Conservation (phyloP, 2,113 vertebrate species). For the Coryphaenoides rupestris region DNA sequence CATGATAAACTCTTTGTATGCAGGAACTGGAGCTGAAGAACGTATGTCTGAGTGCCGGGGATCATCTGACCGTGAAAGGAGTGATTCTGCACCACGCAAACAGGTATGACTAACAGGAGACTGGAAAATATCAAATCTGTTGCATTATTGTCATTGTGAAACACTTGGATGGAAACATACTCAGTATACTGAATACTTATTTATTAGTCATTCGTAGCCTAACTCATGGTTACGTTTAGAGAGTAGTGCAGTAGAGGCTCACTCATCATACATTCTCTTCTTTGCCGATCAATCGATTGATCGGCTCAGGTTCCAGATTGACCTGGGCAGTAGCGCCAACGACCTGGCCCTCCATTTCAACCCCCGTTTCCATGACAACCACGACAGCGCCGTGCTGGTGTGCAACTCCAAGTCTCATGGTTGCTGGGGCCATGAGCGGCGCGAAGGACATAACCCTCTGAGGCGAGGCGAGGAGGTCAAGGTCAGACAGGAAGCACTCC, state of each 20-base stretch:
- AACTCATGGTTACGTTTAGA: too few relatives aligned
- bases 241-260: too few relatives aligned
- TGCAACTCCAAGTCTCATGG: slow-evolving; percentile 83
- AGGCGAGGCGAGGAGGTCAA: slow-evolving; percentile 69
- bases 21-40: slow-evolving; percentile 75
- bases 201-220: too few relatives aligned
- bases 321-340: slow-evolving; percentile 76
- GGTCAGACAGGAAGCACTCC: slow-evolving; percentile 62
- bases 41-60: slow-evolving; percentile 69
- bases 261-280: too few relatives aligned
- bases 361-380: slow-evolving; percentile 79
- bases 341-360: slow-evolving; percentile 85
- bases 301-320: slow-evolving; percentile 79
- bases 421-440: slow-evolving; percentile 81
- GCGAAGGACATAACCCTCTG: slow-evolving; percentile 80
- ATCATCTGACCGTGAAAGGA: slow-evolving; percentile 80
- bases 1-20: not conserved
- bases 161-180: too few relatives aligned
- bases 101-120: slow-evolving; percentile 46
- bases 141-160: too few relatives aligned
- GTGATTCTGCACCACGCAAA: slow-evolving; percentile 55
- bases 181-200: too few relatives aligned
- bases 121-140: too few relatives aligned
- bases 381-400: slow-evolving; percentile 76
- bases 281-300: too few relatives aligned